phyloP scores from a whole-genome alignment of 2,888 invertebrate genomes.

The Vannuccia rotundouncinata region DNA sequence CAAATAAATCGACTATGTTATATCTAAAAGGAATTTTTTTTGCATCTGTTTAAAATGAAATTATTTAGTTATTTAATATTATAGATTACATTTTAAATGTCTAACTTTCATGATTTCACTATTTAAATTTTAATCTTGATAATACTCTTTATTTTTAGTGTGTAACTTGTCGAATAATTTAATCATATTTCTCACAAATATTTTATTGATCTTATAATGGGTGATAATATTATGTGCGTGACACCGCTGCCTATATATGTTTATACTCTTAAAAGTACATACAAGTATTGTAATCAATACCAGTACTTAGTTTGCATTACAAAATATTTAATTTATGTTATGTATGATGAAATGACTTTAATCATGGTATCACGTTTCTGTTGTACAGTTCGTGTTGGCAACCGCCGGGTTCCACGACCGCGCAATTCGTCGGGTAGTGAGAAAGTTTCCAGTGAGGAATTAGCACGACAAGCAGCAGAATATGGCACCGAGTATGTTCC shows the following conservation, averaged over 20 bases:
- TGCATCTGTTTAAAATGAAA: neutral
- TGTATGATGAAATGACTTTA: neutral
- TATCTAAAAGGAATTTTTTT: neutral
- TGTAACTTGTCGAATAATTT: too few relatives aligned
- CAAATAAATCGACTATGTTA: neutral
- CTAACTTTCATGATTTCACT: too few relatives aligned
- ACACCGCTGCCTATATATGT: too few relatives aligned
- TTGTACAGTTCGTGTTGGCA: constrained; percentile 16
- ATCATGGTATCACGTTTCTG: neutral
- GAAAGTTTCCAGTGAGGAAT: constrained; percentile 7
- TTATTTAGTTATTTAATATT: neutral
- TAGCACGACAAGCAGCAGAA: constrained; percentile 16
- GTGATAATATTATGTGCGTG: too few relatives aligned
- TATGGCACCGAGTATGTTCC: constrained; percentile 29
- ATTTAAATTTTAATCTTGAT: too few relatives aligned
- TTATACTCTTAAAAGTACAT: too few relatives aligned
- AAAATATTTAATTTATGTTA: neutral
- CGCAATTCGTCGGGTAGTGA: constrained; percentile 13
- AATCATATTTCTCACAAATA: too few relatives aligned
- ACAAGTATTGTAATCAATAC: too few relatives aligned
- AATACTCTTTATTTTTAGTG: too few relatives aligned
- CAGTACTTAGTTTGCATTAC: neutral
- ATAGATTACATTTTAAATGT: neutral
- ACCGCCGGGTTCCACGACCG: neutral
- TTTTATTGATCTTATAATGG: too few relatives aligned